Evolutionary conservation across 2,113 vertebrate species (phyloP).

Genomic region (Chionodraco myersi): DNA sequence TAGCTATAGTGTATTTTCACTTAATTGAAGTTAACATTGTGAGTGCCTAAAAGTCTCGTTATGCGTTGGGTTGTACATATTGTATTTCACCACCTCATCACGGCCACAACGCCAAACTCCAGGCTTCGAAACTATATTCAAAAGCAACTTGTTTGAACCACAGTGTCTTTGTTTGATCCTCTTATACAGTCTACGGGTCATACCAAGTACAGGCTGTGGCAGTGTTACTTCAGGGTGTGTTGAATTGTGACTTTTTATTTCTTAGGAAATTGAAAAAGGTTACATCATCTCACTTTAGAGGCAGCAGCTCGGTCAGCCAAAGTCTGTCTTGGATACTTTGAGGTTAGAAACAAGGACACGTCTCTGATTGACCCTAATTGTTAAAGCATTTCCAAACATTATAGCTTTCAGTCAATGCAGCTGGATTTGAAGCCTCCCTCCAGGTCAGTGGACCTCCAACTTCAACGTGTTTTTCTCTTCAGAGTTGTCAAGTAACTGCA

Average conservation of each 20-base stretch:
- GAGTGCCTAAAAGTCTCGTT: too few species aligned
- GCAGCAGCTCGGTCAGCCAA: neutral
- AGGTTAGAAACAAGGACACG: neutral
- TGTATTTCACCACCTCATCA: too few species aligned
- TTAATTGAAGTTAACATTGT: too few species aligned
- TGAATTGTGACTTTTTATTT: neutral
- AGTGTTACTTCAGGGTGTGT: neutral
- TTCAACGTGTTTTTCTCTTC: constrained; percentile 37
- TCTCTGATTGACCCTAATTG: neutral
- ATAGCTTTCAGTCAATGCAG: constrained; percentile 7
- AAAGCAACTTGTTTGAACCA: too few species aligned
- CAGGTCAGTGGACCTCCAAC: constrained; percentile 5
- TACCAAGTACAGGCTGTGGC: neutral
- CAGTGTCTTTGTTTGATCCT: too few species aligned
- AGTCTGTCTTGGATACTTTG: neutral
- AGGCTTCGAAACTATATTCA: too few species aligned
- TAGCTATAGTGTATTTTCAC: too few species aligned
- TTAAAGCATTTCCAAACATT: constrained; percentile 2
- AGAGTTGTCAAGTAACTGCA: constrained; percentile 30
- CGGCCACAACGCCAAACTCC: too few species aligned
- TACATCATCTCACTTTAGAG: neutral
- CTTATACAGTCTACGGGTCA: too few species aligned
- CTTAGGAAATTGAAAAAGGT: neutral
- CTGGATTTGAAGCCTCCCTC: constrained; percentile 18
- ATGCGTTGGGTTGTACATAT: too few species aligned